Percentiles rank a stretch among this genome's conserved stretches.
Conservation (phyloP, 2,888 invertebrate genomes). For the Ametastegia equiseti region DNA sequence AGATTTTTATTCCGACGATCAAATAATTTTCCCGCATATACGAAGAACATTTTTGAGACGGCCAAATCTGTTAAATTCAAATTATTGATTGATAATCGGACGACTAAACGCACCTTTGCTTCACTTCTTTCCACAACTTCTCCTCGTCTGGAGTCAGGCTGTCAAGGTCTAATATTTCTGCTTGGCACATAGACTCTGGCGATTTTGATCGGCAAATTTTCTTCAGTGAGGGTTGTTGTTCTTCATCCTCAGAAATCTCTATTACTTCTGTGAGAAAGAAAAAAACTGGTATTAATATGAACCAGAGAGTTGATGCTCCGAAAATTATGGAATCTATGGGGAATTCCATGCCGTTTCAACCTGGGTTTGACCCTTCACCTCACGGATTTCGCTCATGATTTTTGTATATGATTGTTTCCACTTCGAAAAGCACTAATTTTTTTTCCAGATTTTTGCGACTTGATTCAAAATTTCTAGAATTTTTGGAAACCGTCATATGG, state of each 20-base stretch:
- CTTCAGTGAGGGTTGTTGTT: conserved; percentile 9
- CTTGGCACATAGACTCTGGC: not conserved
- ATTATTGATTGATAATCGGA: not conserved
- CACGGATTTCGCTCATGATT: no score
- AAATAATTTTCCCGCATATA: not conserved
- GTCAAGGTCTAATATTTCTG: not conserved
- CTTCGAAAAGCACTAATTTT: no score
- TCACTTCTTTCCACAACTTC: not conserved
- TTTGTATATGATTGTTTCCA: no score
- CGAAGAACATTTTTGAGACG: not conserved
- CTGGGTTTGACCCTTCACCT: no score
- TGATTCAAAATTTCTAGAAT: no score
- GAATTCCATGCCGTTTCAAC: no score
- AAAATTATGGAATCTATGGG: no score
- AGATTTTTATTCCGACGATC: not conserved
- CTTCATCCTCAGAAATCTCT: not conserved
- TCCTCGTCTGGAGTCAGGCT: not conserved
- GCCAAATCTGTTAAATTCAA: not conserved
- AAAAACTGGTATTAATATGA: no score
- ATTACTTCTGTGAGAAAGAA: not conserved
- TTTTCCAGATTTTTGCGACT: no score
- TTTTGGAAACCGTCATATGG: no score
- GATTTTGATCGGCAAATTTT: conserved; percentile 34
- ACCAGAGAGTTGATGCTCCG: no score
- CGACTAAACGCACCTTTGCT: not conserved